Base-by-base conservation (phyloP, 2,113 vertebrate genomes). In the Tetrax tetrax region DNA sequence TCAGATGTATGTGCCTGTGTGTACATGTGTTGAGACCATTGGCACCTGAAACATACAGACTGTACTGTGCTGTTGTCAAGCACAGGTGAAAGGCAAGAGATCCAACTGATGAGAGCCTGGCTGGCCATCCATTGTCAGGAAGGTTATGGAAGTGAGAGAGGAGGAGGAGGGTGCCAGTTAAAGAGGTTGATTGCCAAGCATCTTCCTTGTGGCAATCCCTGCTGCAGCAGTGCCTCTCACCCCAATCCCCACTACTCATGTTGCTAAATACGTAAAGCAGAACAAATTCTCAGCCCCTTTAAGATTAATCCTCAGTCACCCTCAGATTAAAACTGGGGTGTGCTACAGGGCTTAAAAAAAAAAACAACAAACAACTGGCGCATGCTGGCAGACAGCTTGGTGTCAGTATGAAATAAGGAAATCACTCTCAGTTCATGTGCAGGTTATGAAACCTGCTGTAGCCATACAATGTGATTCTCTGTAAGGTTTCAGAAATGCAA, bases 401-500 rank as follows among this genome's bases (percentile, higher is more conserved):
- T 41, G 45, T 21, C 51, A 48, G 19, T 33, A 4, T 29, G 38
- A 65, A 87, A 57, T 66, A 43, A 61, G n/a, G 37, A 79, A 28
- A 18, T 27, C 6, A 10, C 37, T 88, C 80, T 29, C 65, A 60
- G 48, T 76, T 91, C 20, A 16, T 18, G 17, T 65, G 69, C 5
- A 7, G 16, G 31, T 53, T 85, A 27, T 3, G 7, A 51, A 68
- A 78, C 48, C 38, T 70, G 64, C 68, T 86, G 63, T 25, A 81
- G 35, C n/a, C 0, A 0, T 13, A 23, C 10, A 31, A 0, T 33
- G 38, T 27, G 56, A 38, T 54, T 71, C n/a, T 71, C 43, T 38
- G 29, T 51, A 43, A 89, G 37, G 9, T 59, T 80, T 83, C 63
- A 89, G 47, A 90, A 93, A 72, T n/a, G 28, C 50, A 59, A 65